Percentiles rank a stretch among this genome's conserved stretches.
phyloP scores from a whole-genome alignment of 37 sponge, comb jelly and placozoan species.

The Dysidea cf. avara region DNA sequence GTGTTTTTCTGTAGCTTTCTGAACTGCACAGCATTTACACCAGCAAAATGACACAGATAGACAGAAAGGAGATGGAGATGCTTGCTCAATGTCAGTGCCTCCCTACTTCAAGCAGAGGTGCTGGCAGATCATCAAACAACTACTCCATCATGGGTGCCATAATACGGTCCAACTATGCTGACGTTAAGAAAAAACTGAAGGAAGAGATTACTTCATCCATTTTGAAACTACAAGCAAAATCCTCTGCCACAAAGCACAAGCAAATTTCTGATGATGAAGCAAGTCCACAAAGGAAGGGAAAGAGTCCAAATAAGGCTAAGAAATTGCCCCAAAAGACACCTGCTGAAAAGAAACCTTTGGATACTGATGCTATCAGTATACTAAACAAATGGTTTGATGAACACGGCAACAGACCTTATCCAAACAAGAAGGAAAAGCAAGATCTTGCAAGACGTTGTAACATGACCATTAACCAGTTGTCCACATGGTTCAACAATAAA shows the following conservation, averaged over 20 bases:
- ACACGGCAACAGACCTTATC: constrained; percentile 49
- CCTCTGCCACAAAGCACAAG: not conserved
- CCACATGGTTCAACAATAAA: constrained; percentile 53
- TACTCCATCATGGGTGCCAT: constrained; percentile 12
- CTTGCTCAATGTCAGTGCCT: not conserved
- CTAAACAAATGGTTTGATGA: constrained; percentile 40
- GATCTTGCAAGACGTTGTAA: constrained; percentile 38
- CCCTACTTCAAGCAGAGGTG: not conserved
- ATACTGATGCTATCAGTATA: constrained; percentile 23
- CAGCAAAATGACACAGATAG: no score
- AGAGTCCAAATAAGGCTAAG: no score
- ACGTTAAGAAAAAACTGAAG: constrained; percentile 12
- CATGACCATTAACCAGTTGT: constrained; percentile 49
- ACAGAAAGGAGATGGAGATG: no score
- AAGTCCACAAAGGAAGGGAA: no score
- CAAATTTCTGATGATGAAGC: not conserved
- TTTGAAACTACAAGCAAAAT: constrained; percentile 6
- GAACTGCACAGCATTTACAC: no score
- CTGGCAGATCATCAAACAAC: no score
- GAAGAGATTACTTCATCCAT: constrained; percentile 18
- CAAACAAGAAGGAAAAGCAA: constrained; percentile 34
- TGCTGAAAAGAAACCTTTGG: constrained; percentile 3
- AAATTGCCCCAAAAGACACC: not conserved
- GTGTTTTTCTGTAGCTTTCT: no score
- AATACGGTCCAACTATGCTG: constrained; percentile 7